Evolutionary conservation across 2,797 vertebrate genomes (phyloP), one percentile per base, ranked within the genome.

Genomic region (Cossypha caffra): DNA sequence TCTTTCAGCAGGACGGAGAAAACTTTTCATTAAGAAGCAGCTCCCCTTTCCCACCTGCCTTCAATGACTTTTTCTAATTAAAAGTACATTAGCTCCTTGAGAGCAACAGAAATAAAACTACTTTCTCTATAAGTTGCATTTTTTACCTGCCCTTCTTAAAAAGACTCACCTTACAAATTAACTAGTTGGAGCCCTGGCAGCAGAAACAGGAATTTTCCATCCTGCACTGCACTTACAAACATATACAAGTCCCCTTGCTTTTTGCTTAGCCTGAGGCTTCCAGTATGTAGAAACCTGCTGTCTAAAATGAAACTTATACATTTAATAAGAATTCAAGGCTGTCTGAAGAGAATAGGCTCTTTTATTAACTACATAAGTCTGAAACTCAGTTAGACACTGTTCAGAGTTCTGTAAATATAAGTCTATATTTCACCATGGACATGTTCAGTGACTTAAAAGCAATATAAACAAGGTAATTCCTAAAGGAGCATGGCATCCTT

Each of bases 351-450:
- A 96, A 95, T 72, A 78, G 82, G 54, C 20, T 84, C 66, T 90
- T 95, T 96, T 96, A 95, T 96, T 96, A 95, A 95, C 96, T 78
- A 88, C 91, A 95, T 96, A 93, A 96, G 93, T 95, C 85, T 97
- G 91, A 89, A 95, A 94, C 89, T 96, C 94, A 87, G 87, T 92
- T 79, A 93, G 94, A 76, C 43, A 81, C 48, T 84, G 79, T 42
- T 93, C 91, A 79, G 89, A 67, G 73, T 86, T 91, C 62, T 81
- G 87, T 89, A 95, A 93, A 94, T 96, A 7, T 66, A 93, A 66
- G 66, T 58, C 71, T 66, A 28, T 97, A 95, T 96, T 95, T 97
- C 95, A 94, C 75, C 54, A 63, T 6, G 29, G 91, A 89, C 62
- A 55, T 5, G 37, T 93, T 96, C 89, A 80, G 85, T 68, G 81